Evolutionary conservation across 1,140 invertebrate species (phyloP), one percentile per base, ranked within the genome.

Genomic region (Campoletis sonorensis): DNA sequence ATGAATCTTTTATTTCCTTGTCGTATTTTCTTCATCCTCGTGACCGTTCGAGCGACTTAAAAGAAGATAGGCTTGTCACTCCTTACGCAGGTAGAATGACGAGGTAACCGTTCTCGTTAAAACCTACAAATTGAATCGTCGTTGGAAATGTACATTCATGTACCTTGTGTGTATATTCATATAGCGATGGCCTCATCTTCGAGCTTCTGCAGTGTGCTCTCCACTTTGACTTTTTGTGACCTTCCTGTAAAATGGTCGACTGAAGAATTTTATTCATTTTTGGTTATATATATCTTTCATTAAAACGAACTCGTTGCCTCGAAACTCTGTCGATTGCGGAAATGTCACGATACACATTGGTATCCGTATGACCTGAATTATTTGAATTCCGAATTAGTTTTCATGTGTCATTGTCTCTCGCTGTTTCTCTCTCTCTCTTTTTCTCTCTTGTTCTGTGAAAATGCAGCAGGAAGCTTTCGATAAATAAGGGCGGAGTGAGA

Each of bases 381-480:
- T 26, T 76, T 27, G 72, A n/a, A 54, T 75, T 27, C 18, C 58
- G 58, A 71, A 37, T 76, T 76, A 76, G n/a, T 76, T 61, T 37
- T n/a, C 30, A 54, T 37, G 49, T 78, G 27, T 78, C 26, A 64
- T 7, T 64, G 26, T n/a, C 23, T 33, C n/a, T 27, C 54, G n/a
- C n/a, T n/a, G n/a, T n/a, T n/a, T n/a, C n/a, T n/a, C n/a, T n/a
- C n/a, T n/a, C n/a, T n/a, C n/a, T n/a, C n/a, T n/a, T n/a, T n/a
- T n/a, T n/a, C n/a, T n/a, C n/a, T n/a, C 16, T 61, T 33, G 2
- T 33, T 33, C 30, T 7, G 30, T 4, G 2, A 33, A 33, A 33
- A 33, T 33, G 30, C 3, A 33, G 30, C 7, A 33, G 30, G 30
- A 33, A 4, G 30, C 30, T 33, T 4, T 33, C 30, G 30, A 33